Evolutionary conservation across 2,797 vertebrate genomes (phyloP), one percentile per base, ranked within the genome.

Genomic region (Liparis tanakae): DNA sequence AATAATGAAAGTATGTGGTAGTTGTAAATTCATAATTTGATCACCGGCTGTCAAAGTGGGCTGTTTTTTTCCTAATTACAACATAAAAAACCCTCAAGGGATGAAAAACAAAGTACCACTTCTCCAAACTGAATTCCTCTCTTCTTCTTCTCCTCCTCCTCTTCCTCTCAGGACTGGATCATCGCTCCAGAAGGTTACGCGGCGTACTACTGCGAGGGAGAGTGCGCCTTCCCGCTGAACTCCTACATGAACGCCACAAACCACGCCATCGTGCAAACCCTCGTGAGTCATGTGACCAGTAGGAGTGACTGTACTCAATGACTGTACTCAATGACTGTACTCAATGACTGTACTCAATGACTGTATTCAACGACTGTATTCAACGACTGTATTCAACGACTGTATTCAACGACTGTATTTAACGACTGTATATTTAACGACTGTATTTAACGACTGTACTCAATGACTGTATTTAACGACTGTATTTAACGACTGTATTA

Each of bases 191-290:
- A 99, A 81, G 97, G 97, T 83, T 99, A 99, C 0, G 98, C 97
- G 0, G 98, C 98, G 0, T 99, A 98, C 92, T 99, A 99, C 91
- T 99, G 98, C 54, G 98, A 99, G 91, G 98, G 97, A 74, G 98
- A 99, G 89, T 99, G 98, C 6, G 96, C 97, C 91, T 99, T 99
- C 91, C 98, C 98, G 0, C 84, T 99, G 72, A 99, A 99, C 74
- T 98, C 97, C 59, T 99, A 99, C 92, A 99, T 99, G 97, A 99
- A 99, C 0, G 98, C 98, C 82, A 99, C 98, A 88, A 99, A 99
- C 80, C 98, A 99, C 1, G 98, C 98, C 91, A 99, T 99, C 78
- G 97, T 99, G 63, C 98, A 99, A 94, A 99, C 98, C 64, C 96
- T 99, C 87, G 98, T 99, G 91, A 93, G 96, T 94, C 4, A 84